phyloP scores from a whole-genome alignment of 2,113 vertebrate genomes.

The Azemiops feae region DNA sequence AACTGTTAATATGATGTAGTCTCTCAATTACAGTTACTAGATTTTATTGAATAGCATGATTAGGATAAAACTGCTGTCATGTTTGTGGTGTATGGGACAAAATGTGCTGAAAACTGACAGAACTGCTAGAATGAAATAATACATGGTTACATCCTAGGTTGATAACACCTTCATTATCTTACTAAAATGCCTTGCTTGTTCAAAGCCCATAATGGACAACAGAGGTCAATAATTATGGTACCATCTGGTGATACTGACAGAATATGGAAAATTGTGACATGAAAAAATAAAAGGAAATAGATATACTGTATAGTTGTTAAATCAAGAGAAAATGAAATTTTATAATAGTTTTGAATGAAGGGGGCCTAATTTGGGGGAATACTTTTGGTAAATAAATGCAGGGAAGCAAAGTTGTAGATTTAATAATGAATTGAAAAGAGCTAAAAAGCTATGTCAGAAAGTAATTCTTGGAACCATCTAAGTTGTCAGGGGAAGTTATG shows the following conservation, averaged over 20 bases:
- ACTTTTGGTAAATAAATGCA: background rate
- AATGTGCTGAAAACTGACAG: background rate
- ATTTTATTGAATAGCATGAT: background rate
- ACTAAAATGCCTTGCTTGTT: background rate
- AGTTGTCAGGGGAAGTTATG: background rate
- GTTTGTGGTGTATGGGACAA: background rate
- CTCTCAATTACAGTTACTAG: background rate
- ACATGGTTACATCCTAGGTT: background rate
- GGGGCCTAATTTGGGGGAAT: background rate
- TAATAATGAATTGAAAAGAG: background rate
- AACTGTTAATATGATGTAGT: background rate
- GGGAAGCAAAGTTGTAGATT: background rate
- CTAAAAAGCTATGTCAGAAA: background rate
- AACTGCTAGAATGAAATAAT: background rate
- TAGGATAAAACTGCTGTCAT: background rate
- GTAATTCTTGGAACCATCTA: background rate
- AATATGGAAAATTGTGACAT: background rate
- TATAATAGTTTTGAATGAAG: background rate
- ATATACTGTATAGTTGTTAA: background rate
- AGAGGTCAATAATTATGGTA: background rate
- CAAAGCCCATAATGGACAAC: background rate
- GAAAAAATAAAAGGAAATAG: background rate
- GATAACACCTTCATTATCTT: background rate
- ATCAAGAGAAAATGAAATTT: background rate
- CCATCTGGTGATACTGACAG: background rate